These are phyloP conservation scores for Delphinus delphis DNA, from an alignment of 2,113 vertebrate species.

Conservation along the genomic window DNA sequence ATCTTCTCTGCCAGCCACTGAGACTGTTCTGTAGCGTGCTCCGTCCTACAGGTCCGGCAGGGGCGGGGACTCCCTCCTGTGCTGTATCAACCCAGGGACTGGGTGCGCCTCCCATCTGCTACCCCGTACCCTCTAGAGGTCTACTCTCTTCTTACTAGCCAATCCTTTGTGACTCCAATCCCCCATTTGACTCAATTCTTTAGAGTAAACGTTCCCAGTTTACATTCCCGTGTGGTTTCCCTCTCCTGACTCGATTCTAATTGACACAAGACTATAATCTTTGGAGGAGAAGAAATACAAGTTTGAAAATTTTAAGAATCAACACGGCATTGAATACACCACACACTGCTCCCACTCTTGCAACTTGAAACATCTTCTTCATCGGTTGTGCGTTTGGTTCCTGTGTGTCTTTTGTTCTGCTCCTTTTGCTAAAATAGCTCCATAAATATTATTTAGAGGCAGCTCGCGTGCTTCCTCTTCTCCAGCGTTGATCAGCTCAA, in stretches of 20 bases:
- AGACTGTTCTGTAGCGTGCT: neutral
- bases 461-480: neutral
- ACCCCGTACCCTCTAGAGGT: rapidly evolving
- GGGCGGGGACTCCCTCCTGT: rapidly evolving
- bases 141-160: neutral
- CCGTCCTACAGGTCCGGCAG: rapidly evolving
- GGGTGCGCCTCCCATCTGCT: rapidly evolving
- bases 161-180: rapidly evolving
- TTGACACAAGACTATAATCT: neutral
- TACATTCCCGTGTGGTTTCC: neutral
- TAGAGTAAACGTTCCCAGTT: neutral
- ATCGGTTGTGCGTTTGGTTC: rapidly evolving
- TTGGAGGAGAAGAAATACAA: neutral
- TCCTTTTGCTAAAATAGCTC: neutral
- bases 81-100: rapidly evolving
- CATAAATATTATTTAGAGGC: neutral
- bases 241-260: too few relatives aligned
- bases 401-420: neutral
- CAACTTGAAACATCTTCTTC: rapidly evolving
- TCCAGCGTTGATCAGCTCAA: too few relatives aligned
- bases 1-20: too few relatives aligned
- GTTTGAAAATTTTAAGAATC: neutral
- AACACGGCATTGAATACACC: too few relatives aligned
- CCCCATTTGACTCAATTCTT: neutral
- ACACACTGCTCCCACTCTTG: too few relatives aligned